Evolutionary conservation across 1,140 invertebrate genomes (phyloP).

Genomic region (Sipha flava): DNA sequence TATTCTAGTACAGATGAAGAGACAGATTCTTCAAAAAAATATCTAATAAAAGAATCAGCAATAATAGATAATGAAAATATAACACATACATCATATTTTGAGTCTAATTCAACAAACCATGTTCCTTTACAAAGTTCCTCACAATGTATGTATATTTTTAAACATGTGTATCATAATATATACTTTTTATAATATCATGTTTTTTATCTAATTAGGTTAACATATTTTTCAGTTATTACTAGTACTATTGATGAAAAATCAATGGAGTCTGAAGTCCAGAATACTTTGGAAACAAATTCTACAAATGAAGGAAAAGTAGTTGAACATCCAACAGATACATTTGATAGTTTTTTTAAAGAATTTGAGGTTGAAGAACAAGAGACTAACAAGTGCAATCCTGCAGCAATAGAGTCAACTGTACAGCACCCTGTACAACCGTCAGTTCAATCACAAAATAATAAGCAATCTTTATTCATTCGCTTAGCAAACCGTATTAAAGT

Average conservation of each 20-base stretch:
- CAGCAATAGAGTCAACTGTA: neutral
- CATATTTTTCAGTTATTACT: neutral
- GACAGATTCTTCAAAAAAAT: neutral
- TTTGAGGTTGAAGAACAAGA: slow-evolving; percentile 17
- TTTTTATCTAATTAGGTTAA: neutral
- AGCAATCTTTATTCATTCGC: slow-evolving; percentile 91
- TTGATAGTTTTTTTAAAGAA: slow-evolving; percentile 28
- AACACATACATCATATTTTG: neutral
- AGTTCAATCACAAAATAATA: slow-evolving; percentile 42
- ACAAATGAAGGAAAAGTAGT: neutral
- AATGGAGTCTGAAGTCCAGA: neutral
- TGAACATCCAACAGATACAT: neutral
- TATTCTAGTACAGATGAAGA: slow-evolving; percentile 40
- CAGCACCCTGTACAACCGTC: slow-evolving; percentile 33
- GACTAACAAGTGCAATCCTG: neutral
- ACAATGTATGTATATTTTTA: neutral
- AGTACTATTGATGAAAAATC: slow-evolving; percentile 2
- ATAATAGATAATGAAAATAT: neutral
- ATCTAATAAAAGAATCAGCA: neutral
- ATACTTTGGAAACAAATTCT: neutral
- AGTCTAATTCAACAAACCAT: neutral
- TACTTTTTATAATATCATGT: neutral
- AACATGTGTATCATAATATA: no score
- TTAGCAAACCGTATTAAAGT: slow-evolving; percentile 93
- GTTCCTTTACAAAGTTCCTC: neutral